phyloP scores from a whole-genome alignment of 2,113 vertebrate species.

The Prinia subflava region DNA sequence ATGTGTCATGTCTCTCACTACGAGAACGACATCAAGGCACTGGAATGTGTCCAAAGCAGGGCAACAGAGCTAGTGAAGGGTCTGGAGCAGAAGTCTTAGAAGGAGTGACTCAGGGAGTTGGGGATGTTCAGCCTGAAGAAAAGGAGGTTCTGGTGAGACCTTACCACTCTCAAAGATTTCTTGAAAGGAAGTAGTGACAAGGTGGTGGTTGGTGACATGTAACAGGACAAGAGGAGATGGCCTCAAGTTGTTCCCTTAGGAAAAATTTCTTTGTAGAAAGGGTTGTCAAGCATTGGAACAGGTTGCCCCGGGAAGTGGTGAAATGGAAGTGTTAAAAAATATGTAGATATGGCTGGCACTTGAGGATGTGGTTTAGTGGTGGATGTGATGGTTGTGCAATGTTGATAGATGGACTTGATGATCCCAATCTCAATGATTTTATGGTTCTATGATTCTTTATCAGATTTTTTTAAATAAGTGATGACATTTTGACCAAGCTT shows the following conservation, averaged over 20 bases:
- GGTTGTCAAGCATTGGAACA: background rate
- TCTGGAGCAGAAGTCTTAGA: background rate
- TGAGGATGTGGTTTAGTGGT: background rate
- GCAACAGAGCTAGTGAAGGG: background rate
- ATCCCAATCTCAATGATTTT: background rate
- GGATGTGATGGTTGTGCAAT: fast-evolving
- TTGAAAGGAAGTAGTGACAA: background rate
- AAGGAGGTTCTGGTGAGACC: background rate
- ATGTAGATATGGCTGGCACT: background rate
- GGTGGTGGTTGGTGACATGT: background rate
- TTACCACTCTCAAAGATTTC: background rate
- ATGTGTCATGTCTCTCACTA: background rate
- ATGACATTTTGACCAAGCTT: background rate
- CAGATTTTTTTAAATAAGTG: background rate
- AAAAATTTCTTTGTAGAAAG: background rate
- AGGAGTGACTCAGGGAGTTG: background rate
- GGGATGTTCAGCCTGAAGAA: background rate
- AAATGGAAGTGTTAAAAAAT: background rate
- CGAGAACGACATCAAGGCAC: background rate
- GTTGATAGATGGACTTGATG: background rate
- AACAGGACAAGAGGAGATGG: background rate
- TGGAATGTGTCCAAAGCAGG: background rate
- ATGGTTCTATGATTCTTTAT: background rate
- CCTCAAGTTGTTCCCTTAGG: background rate
- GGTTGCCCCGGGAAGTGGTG: background rate